phyloP scores from a whole-genome alignment of 2,888 invertebrate genomes.

The Noctua fimbriata region DNA sequence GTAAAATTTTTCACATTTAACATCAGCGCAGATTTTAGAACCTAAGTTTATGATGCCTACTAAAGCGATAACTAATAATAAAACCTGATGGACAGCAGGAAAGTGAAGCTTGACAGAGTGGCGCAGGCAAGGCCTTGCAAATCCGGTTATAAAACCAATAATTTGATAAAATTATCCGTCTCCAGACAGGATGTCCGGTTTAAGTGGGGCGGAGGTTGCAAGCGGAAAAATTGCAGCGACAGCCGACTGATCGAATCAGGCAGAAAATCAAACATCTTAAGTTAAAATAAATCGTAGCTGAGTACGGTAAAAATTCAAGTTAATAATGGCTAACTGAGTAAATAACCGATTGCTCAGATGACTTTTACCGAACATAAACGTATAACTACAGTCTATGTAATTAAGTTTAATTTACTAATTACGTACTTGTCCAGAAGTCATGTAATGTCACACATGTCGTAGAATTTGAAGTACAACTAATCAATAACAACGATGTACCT shows the following conservation, averaged over 20 bases:
- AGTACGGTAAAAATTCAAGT: no score
- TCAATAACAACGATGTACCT: not conserved
- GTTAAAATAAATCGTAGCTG: no score
- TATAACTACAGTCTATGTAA: not conserved
- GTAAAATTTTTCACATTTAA: no score
- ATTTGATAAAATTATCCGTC: slow-evolving; percentile 31
- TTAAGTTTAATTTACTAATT: not conserved
- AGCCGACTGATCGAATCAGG: not conserved
- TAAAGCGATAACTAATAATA: no score
- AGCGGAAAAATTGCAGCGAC: slow-evolving; percentile 19
- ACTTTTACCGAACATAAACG: not conserved
- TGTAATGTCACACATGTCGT: not conserved
- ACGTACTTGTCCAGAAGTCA: not conserved
- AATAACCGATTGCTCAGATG: not conserved
- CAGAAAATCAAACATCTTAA: not conserved
- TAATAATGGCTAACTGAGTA: not conserved
- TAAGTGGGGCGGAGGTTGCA: not conserved
- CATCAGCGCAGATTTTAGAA: no score
- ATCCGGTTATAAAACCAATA: slow-evolving; percentile 33
- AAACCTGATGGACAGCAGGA: no score
- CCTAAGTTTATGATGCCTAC: no score
- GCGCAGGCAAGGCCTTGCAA: not conserved
- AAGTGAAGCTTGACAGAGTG: not conserved
- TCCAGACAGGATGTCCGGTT: slow-evolving; percentile 17
- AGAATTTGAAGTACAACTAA: not conserved